These are phyloP conservation scores for Monochamus alternatus DNA, from an alignment of 2,888 invertebrate species.

Conservation along the genomic window DNA sequence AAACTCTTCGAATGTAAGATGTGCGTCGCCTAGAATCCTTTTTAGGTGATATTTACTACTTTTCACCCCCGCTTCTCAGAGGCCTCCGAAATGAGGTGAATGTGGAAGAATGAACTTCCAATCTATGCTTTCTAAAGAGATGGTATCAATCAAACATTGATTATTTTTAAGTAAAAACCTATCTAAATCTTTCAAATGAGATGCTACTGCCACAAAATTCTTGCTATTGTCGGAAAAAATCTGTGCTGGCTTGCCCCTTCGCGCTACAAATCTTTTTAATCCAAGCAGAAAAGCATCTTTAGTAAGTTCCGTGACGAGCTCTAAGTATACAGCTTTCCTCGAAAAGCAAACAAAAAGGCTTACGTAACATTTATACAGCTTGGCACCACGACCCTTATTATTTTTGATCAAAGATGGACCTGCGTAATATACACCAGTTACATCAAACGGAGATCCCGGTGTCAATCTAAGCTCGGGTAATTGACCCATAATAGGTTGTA, in stretches of 20 bases:
- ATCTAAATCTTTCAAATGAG: conserved; percentile 18
- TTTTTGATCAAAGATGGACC: conserved; percentile 49
- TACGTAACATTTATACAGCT: conserved; percentile 46
- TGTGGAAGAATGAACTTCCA: conserved; percentile 63
- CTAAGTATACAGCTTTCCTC: conserved; percentile 52
- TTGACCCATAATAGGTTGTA: conserved; percentile 46
- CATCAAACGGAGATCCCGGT: conserved; percentile 45
- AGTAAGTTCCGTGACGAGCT: conserved; percentile 48
- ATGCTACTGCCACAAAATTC: conserved; percentile 48
- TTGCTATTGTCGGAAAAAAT: conserved; percentile 51
- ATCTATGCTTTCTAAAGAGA: conserved; percentile 32
- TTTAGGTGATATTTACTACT: conserved; percentile 58
- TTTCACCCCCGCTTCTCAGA: conserved; percentile 62
- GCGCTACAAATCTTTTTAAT: conserved; percentile 46
- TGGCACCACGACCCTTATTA: conserved; percentile 43
- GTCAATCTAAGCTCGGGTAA: conserved; percentile 42
- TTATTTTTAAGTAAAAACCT: conserved; percentile 26
- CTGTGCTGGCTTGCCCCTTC: conserved; percentile 44
- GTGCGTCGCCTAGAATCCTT: conserved; percentile 46
- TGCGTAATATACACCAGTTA: conserved; percentile 48
- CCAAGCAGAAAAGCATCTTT: conserved; percentile 48
- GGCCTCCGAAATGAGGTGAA: conserved; percentile 61
- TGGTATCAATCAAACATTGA: conserved; percentile 8
- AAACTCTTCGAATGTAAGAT: conserved; percentile 59
- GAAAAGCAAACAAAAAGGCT: conserved; percentile 50